Conservation (phyloP, 2,113 vertebrate species). For the Paracanthobrama guichenoti region DNA sequence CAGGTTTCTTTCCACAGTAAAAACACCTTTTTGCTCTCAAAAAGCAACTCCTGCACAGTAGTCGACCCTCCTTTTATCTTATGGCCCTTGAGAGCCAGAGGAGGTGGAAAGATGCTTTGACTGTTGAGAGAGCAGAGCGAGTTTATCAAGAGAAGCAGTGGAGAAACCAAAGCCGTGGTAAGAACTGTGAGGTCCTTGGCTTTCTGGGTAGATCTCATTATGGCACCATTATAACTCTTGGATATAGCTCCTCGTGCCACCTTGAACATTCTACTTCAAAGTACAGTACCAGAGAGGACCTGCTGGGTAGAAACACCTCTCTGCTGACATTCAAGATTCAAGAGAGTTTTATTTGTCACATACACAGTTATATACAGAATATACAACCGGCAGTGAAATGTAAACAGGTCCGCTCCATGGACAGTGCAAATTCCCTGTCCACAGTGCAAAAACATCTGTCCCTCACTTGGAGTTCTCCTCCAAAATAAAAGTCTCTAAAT, state of each 20-base stretch:
- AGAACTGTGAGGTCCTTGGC: conserved; percentile 43
- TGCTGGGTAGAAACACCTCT: conserved; percentile 62
- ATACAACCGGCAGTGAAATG: no score
- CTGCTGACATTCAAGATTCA: no score
- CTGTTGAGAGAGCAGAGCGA: conserved; percentile 42
- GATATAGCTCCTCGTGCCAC: neutral
- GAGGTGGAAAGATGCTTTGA: conserved; percentile 14
- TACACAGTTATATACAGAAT: no score
- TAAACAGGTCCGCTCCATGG: no score
- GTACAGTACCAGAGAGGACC: conserved; percentile 58
- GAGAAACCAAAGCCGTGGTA: conserved; percentile 42
- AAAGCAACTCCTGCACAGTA: neutral
- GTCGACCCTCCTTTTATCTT: neutral
- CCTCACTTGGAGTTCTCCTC: conserved; percentile 42
- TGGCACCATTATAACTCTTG: conserved; percentile 51
- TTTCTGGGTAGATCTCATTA: conserved; percentile 63
- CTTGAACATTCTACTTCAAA: conserved; percentile 31
- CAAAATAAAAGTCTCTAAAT: conserved; percentile 40
- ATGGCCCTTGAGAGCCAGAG: neutral
- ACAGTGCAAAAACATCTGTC: no score
- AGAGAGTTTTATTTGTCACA: no score
- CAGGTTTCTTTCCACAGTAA: neutral
- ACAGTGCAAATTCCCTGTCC: no score
- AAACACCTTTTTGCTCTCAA: neutral
- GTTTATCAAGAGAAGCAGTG: conserved; percentile 64